phyloP scores from a whole-genome alignment of 2,888 invertebrate genomes.

The Dryococelus australis region DNA sequence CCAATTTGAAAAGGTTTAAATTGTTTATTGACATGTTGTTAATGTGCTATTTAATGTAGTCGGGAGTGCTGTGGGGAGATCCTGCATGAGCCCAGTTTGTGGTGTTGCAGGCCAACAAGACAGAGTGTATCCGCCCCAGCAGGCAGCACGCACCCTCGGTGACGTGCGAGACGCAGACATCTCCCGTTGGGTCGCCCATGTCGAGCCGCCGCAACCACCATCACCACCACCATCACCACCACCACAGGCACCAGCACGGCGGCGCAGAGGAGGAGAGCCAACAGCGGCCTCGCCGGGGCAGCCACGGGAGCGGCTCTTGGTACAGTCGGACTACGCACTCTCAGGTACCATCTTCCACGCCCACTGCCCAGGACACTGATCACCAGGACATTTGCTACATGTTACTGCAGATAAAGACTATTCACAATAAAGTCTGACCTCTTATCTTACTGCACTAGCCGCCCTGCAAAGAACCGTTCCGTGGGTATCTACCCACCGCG shows the following conservation, averaged over 20 bases:
- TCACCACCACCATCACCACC: constrained; percentile 48
- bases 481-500: no score
- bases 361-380: no score
- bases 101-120: constrained; percentile 26
- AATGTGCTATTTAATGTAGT: no score
- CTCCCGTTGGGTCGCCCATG: constrained; percentile 53
- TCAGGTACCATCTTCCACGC: constrained; percentile 47
- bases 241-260: constrained; percentile 37
- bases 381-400: no score
- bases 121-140: constrained; percentile 32
- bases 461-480: no score
- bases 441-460: no score
- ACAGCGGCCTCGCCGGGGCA: constrained; percentile 45
- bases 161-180: constrained; percentile 54
- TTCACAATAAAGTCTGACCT: no score
- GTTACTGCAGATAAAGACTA: no score
- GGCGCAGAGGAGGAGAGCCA: constrained; percentile 43
- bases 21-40: no score
- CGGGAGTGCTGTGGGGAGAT: no score
- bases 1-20: no score
- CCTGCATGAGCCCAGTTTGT: no score
- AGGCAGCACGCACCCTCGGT: constrained; percentile 38
- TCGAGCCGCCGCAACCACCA: constrained; percentile 58
- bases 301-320: constrained; percentile 49
- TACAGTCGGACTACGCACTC: constrained; percentile 52